phyloP scores from a whole-genome alignment of 2,888 invertebrate genomes.

The Patella ulyssiponensis region DNA sequence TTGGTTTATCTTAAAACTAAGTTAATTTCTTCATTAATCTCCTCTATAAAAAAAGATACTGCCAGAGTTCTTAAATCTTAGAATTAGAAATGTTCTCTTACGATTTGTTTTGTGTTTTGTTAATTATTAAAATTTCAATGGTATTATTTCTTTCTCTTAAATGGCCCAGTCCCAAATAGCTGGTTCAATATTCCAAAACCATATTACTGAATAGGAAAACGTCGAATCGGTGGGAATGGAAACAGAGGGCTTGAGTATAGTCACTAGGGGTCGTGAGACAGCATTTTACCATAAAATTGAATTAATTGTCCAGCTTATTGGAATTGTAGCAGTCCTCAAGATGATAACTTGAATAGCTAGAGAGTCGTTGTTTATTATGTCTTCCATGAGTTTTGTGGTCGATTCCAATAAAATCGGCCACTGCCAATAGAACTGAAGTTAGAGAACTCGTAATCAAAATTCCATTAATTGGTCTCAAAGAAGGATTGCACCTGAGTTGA shows the following conservation, averaged over 20 bases:
- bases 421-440: slow-evolving; percentile 7
- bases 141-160: no score
- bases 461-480: slow-evolving; percentile 13
- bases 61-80: no score
- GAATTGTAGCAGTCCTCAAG: slow-evolving; percentile 17
- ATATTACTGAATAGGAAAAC: no score
- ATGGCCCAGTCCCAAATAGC: no score
- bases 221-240: neutral
- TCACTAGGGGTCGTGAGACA: slow-evolving; percentile 24
- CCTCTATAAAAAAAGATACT: no score
- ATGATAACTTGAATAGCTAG: slow-evolving; percentile 12
- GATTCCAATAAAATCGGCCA: neutral
- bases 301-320: slow-evolving; percentile 29
- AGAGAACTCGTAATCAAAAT: slow-evolving; percentile 12
- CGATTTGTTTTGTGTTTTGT: no score
- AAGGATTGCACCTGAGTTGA: slow-evolving; percentile 9
- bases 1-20: neutral
- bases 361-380: slow-evolving; percentile 11
- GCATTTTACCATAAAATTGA: slow-evolving; percentile 29
- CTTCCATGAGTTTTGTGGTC: neutral
- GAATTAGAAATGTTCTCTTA: no score
- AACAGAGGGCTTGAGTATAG: neutral
- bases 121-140: no score
- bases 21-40: slow-evolving; percentile 4
- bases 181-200: no score